These are phyloP conservation scores for Campylomormyrus tamandua DNA, from an alignment of 2,113 vertebrate species.

Conservation along the genomic window DNA sequence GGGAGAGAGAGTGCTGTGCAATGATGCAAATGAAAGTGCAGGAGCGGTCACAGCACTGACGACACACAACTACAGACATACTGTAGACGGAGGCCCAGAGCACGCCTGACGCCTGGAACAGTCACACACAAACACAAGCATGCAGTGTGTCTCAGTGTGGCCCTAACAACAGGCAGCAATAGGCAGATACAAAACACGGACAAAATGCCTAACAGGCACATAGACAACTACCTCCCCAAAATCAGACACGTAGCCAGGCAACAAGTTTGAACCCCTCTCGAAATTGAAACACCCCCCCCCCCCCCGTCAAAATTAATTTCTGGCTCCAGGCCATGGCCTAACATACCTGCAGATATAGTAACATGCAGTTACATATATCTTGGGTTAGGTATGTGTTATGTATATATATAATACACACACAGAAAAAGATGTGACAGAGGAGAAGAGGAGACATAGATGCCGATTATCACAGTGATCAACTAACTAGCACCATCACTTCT, in stretches of 20 bases:
- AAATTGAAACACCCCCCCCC: too few species aligned
- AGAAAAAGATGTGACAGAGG: neutral
- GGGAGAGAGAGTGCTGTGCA: neutral
- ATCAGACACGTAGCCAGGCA: too few species aligned
- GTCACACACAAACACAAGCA: neutral
- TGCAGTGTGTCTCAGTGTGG: neutral
- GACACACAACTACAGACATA: neutral
- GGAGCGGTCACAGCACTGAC: neutral
- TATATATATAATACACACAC: neutral
- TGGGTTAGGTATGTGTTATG: neutral
- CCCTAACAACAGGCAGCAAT: neutral
- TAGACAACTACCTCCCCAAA: neutral
- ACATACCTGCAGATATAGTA: neutral
- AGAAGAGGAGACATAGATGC: neutral
- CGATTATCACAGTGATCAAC: neutral
- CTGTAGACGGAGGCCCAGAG: neutral
- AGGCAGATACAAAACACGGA: neutral
- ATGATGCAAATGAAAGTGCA: neutral
- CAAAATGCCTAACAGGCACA: neutral
- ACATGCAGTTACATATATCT: neutral
- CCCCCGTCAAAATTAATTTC: neutral
- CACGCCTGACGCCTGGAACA: neutral
- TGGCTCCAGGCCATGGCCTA: neutral
- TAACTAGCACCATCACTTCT: neutral
- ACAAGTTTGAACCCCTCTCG: too few species aligned